A percentile compares a stretch with the other conserved stretches of the same genome.
phyloP scores from a whole-genome alignment of 2,797 vertebrate species.

The Poecilia velifera region DNA sequence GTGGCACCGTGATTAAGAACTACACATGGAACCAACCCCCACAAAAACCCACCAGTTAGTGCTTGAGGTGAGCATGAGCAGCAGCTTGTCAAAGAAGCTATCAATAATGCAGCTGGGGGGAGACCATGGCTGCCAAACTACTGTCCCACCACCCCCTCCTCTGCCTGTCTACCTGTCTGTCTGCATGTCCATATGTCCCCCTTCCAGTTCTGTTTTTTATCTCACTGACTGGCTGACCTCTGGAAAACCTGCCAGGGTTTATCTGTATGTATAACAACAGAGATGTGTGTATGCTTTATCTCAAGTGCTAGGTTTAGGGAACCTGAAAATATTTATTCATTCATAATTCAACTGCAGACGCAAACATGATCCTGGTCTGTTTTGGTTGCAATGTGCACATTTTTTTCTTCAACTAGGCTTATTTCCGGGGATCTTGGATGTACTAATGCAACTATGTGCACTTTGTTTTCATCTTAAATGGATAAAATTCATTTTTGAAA shows the following conservation, averaged over 20 bases:
- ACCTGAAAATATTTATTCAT: constrained; percentile 19
- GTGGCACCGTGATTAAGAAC: constrained; percentile 14
- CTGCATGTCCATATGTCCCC: constrained; percentile 47
- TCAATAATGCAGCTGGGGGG: constrained; percentile 81
- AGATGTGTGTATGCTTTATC: constrained; percentile 11
- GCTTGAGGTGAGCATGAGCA: constrained; percentile 44
- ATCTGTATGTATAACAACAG: constrained; percentile 8
- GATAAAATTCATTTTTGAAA: neutral
- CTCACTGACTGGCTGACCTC: constrained; percentile 28
- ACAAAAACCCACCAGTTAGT: constrained; percentile 65
- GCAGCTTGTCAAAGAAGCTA: constrained; percentile 70
- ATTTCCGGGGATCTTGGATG: neutral
- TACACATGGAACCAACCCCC: constrained; percentile 39
- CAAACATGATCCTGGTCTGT: neutral
- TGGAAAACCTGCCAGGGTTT: constrained; percentile 13
- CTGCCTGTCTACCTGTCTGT: constrained; percentile 56
- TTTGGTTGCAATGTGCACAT: neutral
- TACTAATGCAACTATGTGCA: neutral
- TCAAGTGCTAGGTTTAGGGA: constrained; percentile 20
- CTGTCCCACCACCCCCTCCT: constrained; percentile 39
- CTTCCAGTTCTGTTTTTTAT: neutral
- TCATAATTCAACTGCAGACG: constrained; percentile 23
- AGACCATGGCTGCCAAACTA: constrained; percentile 60
- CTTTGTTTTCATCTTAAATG: neutral
- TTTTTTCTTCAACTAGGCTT: neutral